phyloP scores from a whole-genome alignment of 2,797 vertebrate species.

The Loris lydekkerianus region DNA sequence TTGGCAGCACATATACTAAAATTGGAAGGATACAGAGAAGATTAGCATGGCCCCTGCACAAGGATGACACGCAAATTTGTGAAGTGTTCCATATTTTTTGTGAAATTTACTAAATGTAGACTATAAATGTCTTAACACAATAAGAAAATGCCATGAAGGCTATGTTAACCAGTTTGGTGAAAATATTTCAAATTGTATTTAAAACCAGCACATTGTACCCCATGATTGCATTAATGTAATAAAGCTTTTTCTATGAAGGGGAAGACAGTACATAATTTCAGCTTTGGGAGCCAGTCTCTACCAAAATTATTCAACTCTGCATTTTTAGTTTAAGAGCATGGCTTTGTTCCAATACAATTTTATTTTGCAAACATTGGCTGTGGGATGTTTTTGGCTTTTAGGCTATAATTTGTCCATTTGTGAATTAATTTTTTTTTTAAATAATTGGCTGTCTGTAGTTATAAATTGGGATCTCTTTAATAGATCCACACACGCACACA shows the following conservation, averaged over 20 bases:
- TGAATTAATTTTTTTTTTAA: background rate
- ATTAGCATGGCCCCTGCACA: no score
- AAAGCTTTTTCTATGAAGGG: background rate
- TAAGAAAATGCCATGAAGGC: no score
- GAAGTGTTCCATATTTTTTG: no score
- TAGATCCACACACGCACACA: background rate
- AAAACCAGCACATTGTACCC: no score
- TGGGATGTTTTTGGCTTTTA: background rate
- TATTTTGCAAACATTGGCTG: conserved; percentile 27
- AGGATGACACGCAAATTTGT: no score
- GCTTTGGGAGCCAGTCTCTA: background rate
- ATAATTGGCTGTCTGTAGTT: background rate
- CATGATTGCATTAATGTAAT: no score
- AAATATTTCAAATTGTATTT: no score
- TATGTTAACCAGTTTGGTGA: no score
- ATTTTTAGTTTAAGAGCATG: background rate
- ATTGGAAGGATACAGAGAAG: no score
- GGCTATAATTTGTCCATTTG: background rate
- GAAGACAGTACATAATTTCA: background rate
- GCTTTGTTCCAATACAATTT: background rate
- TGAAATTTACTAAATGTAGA: no score
- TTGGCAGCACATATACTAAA: no score
- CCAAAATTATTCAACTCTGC: background rate
- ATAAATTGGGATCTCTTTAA: background rate
- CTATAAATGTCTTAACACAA: no score